Percentiles rank a stretch among this genome's conserved stretches.
Conservation (phyloP, 37 sponge, comb jelly and placozoan genomes). For the Spongia lamella region DNA sequence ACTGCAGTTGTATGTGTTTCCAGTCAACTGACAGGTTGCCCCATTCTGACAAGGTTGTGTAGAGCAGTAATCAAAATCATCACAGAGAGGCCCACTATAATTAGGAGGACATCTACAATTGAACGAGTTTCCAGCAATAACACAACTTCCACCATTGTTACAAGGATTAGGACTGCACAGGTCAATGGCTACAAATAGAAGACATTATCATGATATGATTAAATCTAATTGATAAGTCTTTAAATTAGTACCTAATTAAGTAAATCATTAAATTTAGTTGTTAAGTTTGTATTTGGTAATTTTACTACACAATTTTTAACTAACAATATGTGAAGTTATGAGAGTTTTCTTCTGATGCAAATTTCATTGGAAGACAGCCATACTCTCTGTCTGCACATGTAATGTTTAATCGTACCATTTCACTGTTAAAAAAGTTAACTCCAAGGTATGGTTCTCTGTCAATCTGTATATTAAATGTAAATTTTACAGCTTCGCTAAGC, state of each 20-base stretch:
- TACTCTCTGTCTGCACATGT: conserved; percentile 9
- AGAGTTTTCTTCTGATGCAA: conserved; percentile 10
- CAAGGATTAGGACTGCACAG: conserved; percentile 55
- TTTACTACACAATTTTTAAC: no score
- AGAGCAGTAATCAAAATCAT: conserved; percentile 15
- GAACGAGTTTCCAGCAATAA: background rate
- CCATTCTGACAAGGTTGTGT: conserved; percentile 13
- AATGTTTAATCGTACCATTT: conserved; percentile 21
- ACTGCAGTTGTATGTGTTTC: background rate
- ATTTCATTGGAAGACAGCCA: conserved; percentile 26
- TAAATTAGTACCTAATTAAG: no score
- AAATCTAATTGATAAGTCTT: no score
- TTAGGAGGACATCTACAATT: background rate
- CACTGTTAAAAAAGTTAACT: background rate
- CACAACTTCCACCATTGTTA: conserved; percentile 43
- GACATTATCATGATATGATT: background rate
- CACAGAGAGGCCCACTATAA: conserved; percentile 33
- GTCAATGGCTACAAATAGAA: conserved; percentile 1
- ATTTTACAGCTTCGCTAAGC: no score
- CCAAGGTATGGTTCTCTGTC: no score
- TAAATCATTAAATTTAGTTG: no score
- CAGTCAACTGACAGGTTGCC: conserved; percentile 1
- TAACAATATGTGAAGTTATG: no score
- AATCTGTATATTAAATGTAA: no score
- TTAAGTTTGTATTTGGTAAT: no score